Percentiles rank a stretch among this genome's conserved stretches.
phyloP scores from a whole-genome alignment of 2,797 vertebrate genomes.

The Enteromius trimaculatus region DNA sequence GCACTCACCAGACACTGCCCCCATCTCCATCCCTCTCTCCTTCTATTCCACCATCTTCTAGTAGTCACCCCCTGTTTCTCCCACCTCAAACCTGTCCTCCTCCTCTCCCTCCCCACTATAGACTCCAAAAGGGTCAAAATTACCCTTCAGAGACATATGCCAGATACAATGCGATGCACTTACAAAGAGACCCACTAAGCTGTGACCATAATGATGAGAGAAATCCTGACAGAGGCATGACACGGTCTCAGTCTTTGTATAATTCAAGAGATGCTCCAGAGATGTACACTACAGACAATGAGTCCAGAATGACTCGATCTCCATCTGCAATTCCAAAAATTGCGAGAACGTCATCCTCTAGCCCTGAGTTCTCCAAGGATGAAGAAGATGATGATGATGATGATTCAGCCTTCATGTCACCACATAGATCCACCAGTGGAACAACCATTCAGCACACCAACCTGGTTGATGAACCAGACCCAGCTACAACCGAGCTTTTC shows the following conservation, averaged over 20 bases:
- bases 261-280: conserved; percentile 69
- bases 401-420: conserved; percentile 80
- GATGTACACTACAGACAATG: conserved; percentile 71
- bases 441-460: conserved; percentile 74
- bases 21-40: conserved; percentile 80
- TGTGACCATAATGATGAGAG: conserved; percentile 73
- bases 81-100: conserved; percentile 76
- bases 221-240: conserved; percentile 58
- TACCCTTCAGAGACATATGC: conserved; percentile 71
- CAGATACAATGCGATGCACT: conserved; percentile 71
- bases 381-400: conserved; percentile 77
- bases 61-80: conserved; percentile 76
- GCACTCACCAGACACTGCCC: conserved; percentile 79
- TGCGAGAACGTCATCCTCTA: conserved; percentile 79
- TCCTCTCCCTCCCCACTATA: conserved; percentile 81
- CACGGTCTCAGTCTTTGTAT: conserved; percentile 66
- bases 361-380: conserved; percentile 80
- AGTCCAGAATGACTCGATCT: conserved; percentile 73
- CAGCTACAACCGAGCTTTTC: conserved; percentile 70
- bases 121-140: conserved; percentile 73
- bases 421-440: conserved; percentile 67
- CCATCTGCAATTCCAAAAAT: conserved; percentile 67
- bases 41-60: conserved; percentile 74
- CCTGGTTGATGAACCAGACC: conserved; percentile 77
- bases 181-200: conserved; percentile 76